phyloP scores from a whole-genome alignment of 1,140 invertebrate species.

The Papilio aristodemus region DNA sequence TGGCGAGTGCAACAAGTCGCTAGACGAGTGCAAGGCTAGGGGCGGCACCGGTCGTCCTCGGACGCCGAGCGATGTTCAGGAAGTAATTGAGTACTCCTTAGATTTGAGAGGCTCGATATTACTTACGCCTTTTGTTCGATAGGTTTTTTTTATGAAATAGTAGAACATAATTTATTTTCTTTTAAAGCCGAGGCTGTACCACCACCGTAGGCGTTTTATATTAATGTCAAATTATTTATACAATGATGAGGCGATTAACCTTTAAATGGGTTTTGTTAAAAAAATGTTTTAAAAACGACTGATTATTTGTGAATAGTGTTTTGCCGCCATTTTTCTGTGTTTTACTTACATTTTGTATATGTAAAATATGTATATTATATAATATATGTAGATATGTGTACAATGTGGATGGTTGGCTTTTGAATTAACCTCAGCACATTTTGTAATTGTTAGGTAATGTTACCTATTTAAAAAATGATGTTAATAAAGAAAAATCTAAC shows the following conservation, averaged over 20 bases:
- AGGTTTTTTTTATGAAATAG: conserved; percentile 26
- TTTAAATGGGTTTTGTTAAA: background rate
- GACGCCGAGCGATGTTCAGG: conserved; percentile 22
- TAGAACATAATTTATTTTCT: conserved; percentile 11
- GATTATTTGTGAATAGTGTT: conserved; percentile 1
- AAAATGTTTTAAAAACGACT: background rate
- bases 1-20: conserved; percentile 28
- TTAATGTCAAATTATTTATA: background rate
- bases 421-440: too few relatives aligned
- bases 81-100: conserved; percentile 32
- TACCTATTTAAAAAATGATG: too few relatives aligned
- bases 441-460: too few relatives aligned
- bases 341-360: background rate
- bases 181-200: background rate
- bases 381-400: too few relatives aligned
- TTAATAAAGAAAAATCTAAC: too few relatives aligned
- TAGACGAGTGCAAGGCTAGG: conserved; percentile 30
- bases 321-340: background rate
- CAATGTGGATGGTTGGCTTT: too few relatives aligned
- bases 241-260: conserved; percentile 4
- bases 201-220: conserved; percentile 2
- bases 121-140: conserved; percentile 4
- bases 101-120: conserved; percentile 26
- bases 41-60: conserved; percentile 31
- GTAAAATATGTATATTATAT: too few relatives aligned